A percentile compares a stretch with the other conserved stretches of the same genome.
phyloP scores from a whole-genome alignment of 2,797 vertebrate species.

The Crocidura indochinensis region DNA sequence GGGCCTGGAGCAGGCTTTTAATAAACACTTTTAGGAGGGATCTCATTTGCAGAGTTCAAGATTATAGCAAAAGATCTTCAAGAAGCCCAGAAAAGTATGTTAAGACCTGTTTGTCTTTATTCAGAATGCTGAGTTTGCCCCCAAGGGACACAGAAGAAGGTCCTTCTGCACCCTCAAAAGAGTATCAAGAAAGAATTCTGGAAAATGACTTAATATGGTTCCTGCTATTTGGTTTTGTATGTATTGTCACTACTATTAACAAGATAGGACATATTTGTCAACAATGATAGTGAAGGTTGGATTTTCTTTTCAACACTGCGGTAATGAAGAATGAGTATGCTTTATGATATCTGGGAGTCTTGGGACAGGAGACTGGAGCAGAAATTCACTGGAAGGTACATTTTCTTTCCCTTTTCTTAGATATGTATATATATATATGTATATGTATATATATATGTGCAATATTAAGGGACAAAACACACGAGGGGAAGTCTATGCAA shows the following conservation, averaged over 20 bases:
- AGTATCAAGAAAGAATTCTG: not conserved
- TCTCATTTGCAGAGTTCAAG: not conserved
- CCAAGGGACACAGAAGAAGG: not conserved
- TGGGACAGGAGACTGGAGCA: not conserved
- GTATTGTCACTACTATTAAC: not conserved
- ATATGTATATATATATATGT: not conserved
- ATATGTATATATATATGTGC: too few species aligned
- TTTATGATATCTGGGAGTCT: not conserved
- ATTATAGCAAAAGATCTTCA: not conserved
- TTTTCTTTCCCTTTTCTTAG: not conserved
- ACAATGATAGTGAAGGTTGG: not conserved
- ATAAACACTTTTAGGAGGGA: not conserved
- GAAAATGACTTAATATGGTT: not conserved
- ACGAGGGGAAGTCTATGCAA: rapidly evolving
- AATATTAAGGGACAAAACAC: rapidly evolving
- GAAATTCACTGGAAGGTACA: not conserved
- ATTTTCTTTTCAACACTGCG: rapidly evolving
- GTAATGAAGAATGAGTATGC: too few species aligned
- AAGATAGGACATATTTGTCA: not conserved
- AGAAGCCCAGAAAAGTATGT: not conserved
- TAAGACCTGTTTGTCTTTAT: not conserved
- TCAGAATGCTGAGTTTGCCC: not conserved
- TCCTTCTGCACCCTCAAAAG: not conserved
- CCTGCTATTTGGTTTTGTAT: constrained; percentile 2
- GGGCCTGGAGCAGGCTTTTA: not conserved